Conservation (phyloP, 2,113 vertebrate genomes). For the Sciurus niger region DNA sequence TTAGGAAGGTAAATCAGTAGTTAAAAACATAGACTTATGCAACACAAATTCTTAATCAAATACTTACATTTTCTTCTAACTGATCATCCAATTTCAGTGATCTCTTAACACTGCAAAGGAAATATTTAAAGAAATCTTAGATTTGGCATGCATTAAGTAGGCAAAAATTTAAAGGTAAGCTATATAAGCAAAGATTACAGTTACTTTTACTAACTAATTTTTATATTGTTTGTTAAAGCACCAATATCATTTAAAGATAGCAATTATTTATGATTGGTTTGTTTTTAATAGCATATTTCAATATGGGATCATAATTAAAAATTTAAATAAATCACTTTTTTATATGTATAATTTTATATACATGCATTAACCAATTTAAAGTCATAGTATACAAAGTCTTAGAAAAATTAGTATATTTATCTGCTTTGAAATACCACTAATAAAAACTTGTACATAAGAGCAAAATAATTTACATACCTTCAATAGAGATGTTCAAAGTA, state of each 20-base stretch:
- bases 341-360: constrained; percentile 36
- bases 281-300: constrained; percentile 61
- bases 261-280: constrained; percentile 21
- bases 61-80: constrained; percentile 88
- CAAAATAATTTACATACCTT: constrained; percentile 80
- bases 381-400: constrained; percentile 39
- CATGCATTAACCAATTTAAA: constrained; percentile 39
- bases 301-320: constrained; percentile 16
- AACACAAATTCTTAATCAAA: constrained; percentile 67
- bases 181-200: constrained; percentile 37
- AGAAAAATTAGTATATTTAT: constrained; percentile 25
- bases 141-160: constrained; percentile 72
- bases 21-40: constrained; percentile 2
- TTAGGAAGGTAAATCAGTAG: constrained; percentile 52
- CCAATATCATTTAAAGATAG: constrained; percentile 35
- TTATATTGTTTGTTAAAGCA: constrained; percentile 48
- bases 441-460: constrained; percentile 62
- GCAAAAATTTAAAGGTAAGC: constrained; percentile 72
- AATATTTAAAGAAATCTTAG: constrained; percentile 78
- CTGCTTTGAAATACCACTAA: constrained; percentile 68
- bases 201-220: constrained; percentile 35
- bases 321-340: constrained; percentile 70
- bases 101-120: constrained; percentile 90
- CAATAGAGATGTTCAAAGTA: constrained; percentile 69
- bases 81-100: constrained; percentile 86